Evolutionary conservation across 2,797 vertebrate species (phyloP), one percentile per base, ranked within the genome.

Genomic region (Syngnathus acus): DNA sequence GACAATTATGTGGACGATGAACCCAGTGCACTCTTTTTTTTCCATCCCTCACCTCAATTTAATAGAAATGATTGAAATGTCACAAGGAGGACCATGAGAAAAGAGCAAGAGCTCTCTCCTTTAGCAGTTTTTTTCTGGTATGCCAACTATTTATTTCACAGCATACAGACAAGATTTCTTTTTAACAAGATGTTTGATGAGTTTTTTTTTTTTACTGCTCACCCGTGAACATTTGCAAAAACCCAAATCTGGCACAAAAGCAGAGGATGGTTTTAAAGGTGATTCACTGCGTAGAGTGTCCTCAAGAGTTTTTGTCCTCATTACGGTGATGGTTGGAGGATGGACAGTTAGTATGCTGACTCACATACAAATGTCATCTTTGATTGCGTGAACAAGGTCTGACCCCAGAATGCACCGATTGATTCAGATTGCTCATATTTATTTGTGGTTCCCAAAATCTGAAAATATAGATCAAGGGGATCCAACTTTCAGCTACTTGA

Each of bases 21-120:
- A 63, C 64, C 51, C 70, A 68, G 50, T 68, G 69, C 69, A 72
- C 70, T 83, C 78, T 70, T 16, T 9, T 72, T 86, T 78, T 58
- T 37, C n/a, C 75, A 57, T 51, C 63, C 0, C 23, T 70, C 71
- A 75, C 69, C 75, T 32, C 69, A 14, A 54, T 66, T 48, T 17
- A 80, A 84, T 86, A 80, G 73, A 75, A 87, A 82, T 11, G 5
- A 68, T 1, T n/a, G 7, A 66, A 72, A 78, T 23, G 23, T 59
- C 71, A 69, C 14, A 1, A 43, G 54, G 69, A 70, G 61, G 54
- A 43, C 65, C 65, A 61, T 51, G n/a, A 19, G 39, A 64, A 43
- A 68, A 67, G 19, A 73, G 39, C 32, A 32, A 32, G 32, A 32
- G 32, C 32, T 32, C 32, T 32, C 32, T 32, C 32, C 32, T 32